Evolutionary conservation across 2,888 invertebrate genomes (phyloP).

Genomic region (Anagyrus pseudococci): DNA sequence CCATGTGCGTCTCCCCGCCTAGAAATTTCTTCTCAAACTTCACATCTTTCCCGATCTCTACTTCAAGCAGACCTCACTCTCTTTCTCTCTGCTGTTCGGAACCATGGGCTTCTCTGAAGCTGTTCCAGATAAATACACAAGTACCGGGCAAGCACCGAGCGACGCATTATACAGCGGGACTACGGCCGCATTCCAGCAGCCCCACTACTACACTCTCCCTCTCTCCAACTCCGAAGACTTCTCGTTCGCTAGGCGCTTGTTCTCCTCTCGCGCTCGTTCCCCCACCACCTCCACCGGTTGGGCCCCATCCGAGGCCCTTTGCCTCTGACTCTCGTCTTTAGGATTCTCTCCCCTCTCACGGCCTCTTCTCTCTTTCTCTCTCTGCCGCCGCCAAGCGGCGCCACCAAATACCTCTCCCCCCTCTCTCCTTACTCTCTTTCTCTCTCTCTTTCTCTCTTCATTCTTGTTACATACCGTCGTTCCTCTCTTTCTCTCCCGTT

Average conservation of each 20-base stretch:
- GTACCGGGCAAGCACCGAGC: constrained; percentile 52
- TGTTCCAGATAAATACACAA: constrained; percentile 61
- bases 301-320: constrained; percentile 42
- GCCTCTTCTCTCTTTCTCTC: constrained; percentile 14
- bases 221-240: constrained; percentile 14
- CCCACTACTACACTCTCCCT: constrained; percentile 39
- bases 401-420: constrained; percentile 45
- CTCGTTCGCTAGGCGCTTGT: constrained; percentile 28
- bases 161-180: constrained; percentile 44
- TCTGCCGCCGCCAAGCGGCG: constrained; percentile 43
- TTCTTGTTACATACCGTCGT: constrained; percentile 33
- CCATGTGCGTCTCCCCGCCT: too few relatives aligned
- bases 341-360: neutral
- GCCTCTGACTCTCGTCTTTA: constrained; percentile 32
- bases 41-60: neutral
- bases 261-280: constrained; percentile 21
- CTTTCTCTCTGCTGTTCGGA: constrained; percentile 26
- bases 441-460: constrained; percentile 30
- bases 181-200: constrained; percentile 60
- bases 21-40: neutral
- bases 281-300: constrained; percentile 29
- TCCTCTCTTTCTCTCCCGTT: constrained; percentile 25
- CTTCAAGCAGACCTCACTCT: constrained; percentile 8
- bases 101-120: constrained; percentile 40
- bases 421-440: constrained; percentile 30